phyloP scores from a whole-genome alignment of 2,888 invertebrate species.

The Cosmorhoe ocellata region DNA sequence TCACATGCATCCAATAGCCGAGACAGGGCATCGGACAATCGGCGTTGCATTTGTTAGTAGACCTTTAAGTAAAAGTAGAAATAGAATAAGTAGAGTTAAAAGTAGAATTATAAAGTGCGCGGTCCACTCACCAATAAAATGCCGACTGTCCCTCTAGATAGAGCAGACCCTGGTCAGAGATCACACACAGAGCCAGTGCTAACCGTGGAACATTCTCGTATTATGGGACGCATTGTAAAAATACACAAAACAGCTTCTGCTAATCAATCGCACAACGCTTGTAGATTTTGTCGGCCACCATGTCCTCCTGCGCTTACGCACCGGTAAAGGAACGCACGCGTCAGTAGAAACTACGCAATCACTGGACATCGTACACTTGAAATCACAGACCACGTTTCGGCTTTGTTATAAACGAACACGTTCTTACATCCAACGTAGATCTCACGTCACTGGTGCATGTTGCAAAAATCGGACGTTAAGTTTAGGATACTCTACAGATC shows the following conservation, averaged over 20 bases:
- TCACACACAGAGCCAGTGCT: background rate
- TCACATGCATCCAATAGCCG: background rate
- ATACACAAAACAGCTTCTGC: conserved; percentile 26
- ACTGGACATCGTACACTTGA: conserved; percentile 7
- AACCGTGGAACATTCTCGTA: conserved; percentile 6
- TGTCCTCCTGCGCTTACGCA: conserved; percentile 32
- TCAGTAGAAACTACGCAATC: conserved; percentile 18
- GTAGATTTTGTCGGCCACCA: conserved; percentile 33
- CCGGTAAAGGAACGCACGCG: conserved; percentile 43
- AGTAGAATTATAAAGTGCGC: too few species aligned
- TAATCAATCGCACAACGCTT: conserved; percentile 26
- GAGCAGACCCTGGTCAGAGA: background rate
- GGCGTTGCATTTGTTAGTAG: background rate
- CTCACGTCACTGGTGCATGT: conserved; percentile 5
- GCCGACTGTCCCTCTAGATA: background rate
- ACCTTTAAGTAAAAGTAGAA: too few species aligned
- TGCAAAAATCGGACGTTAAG: background rate
- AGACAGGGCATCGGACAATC: background rate
- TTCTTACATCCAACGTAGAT: background rate
- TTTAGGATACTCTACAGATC: too few species aligned
- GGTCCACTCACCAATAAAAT: background rate
- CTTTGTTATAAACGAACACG: background rate
- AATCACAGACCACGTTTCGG: background rate
- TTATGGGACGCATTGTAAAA: conserved; percentile 17
- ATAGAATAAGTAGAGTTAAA: too few species aligned